Evolutionary conservation across 1,140 invertebrate species (phyloP), one percentile per base, ranked within the genome.

Genomic region (Prorops nasuta): DNA sequence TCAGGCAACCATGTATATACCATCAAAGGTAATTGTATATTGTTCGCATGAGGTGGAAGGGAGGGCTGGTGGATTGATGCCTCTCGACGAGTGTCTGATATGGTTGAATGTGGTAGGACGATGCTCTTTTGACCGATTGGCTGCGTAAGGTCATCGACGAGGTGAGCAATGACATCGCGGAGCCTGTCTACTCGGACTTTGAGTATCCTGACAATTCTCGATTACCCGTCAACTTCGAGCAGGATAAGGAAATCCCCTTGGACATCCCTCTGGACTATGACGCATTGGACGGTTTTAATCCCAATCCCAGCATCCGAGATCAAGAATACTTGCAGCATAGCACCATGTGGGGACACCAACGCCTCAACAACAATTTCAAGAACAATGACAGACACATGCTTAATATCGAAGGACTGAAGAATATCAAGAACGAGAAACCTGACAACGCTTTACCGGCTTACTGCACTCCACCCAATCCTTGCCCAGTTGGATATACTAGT

Each of bases 401-500:
- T 20, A 69, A 74, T 22, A 46, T 58, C 10, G 66, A 53, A 16
- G 67, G 78, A 1, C 69, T 84, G 12, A 81, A 84, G 28, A 88
- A 88, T 51, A 73, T 80, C 54, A 83, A 84, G 22, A 84, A 91
- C 63, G 84, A 95, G 3, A 98, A 98, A 77, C 86, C 89, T 1
- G 96, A 98, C 65, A 88, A 89, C 10, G 86, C 90, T 18, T 79
- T 99, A 8, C 97, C 97, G 0, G 94, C 97, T 19, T 99, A 99
- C 77, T 99, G 97, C 72, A 97, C 97, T 69, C 97, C 97, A 1
- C 96, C 96, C 4, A 99, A 99, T 79, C 97, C 97, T 0, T 99
- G 97, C 64, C 97, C 96, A 0, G 81, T 91, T 54, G 90, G 88
- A 54, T 91, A 90, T 58, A 84, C 84, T n/a, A 82, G 86, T 87